A percentile compares a stretch with the other conserved stretches of the same genome.
These are phyloP conservation scores for Argyrosomus regius DNA, from an alignment of 2,797 vertebrate genomes.

Conservation along the genomic window DNA sequence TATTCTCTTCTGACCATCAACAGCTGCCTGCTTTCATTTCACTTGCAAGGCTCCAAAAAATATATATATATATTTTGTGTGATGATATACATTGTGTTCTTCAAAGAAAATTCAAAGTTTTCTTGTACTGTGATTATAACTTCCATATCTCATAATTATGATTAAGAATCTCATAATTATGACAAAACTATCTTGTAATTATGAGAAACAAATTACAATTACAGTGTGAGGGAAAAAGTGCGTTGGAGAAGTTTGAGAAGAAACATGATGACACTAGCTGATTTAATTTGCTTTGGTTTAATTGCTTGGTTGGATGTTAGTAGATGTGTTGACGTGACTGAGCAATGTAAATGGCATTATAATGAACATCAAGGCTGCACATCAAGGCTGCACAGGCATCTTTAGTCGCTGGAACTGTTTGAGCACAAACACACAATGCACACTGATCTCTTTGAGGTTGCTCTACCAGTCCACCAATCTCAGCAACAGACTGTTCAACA, in stretches of 20 bases:
- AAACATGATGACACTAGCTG: conserved; percentile 10
- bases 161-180: conserved; percentile 29
- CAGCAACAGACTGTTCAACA: background rate
- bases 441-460: background rate
- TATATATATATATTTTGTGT: no score
- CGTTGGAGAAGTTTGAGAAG: conserved; percentile 23
- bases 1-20: background rate
- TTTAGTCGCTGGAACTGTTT: background rate
- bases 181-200: conserved; percentile 33
- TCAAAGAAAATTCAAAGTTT: conserved; percentile 31
- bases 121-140: conserved; percentile 37
- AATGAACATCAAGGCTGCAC: background rate
- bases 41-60: background rate
- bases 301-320: background rate
- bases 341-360: background rate
- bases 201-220: conserved; percentile 29
- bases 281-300: conserved; percentile 25
- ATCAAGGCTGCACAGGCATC: background rate
- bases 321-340: background rate
- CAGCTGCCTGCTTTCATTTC: conserved; percentile 29
- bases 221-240: conserved; percentile 15
- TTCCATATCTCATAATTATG: conserved; percentile 31
- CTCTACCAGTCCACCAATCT: background rate
- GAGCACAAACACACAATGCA: background rate
- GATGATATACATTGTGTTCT: conserved; percentile 8